Conservation (phyloP, 2,888 invertebrate species). For the Brachynemurus nebulosus region DNA sequence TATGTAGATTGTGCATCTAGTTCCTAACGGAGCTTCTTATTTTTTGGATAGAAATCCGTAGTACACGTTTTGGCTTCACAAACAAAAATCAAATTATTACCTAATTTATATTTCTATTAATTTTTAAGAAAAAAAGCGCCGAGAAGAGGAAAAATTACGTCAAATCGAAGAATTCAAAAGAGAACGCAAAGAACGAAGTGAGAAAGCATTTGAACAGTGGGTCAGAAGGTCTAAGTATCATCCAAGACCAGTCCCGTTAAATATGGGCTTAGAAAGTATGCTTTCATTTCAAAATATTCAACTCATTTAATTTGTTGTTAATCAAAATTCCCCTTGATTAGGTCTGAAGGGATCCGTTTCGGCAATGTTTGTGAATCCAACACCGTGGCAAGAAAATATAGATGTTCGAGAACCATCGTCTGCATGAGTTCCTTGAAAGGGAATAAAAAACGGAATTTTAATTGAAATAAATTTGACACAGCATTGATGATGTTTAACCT, state of each 20-base stretch:
- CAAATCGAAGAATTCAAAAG: conserved; percentile 38
- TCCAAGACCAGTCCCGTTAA: conserved; percentile 46
- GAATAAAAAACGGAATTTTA: too few relatives aligned
- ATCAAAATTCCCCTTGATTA: too few relatives aligned
- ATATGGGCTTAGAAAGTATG: conserved; percentile 46
- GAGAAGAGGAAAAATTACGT: conserved; percentile 34
- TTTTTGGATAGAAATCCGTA: too few relatives aligned
- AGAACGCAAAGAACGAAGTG: conserved; percentile 36
- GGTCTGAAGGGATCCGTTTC: conserved; percentile 51
- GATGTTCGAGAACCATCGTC: conserved; percentile 23
- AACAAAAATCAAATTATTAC: too few relatives aligned
- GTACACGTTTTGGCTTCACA: too few relatives aligned
- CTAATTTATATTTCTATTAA: background rate
- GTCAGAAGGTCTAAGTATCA: conserved; percentile 43
- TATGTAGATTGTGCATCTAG: too few relatives aligned
- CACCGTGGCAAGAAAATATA: conserved; percentile 44
- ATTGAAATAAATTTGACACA: too few relatives aligned
- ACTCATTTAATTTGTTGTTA: too few relatives aligned
- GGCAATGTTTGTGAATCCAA: conserved; percentile 45
- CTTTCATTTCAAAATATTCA: conserved; percentile 11
- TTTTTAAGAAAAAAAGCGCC: conserved; percentile 25
- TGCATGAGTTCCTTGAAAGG: too few relatives aligned
- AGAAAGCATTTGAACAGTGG: conserved; percentile 48
- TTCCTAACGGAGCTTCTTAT: too few relatives aligned
- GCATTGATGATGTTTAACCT: too few relatives aligned